Evolutionary conservation across 1,140 invertebrate genomes (phyloP), one percentile per base, ranked within the genome.

Genomic region (Drosophila orosa): DNA sequence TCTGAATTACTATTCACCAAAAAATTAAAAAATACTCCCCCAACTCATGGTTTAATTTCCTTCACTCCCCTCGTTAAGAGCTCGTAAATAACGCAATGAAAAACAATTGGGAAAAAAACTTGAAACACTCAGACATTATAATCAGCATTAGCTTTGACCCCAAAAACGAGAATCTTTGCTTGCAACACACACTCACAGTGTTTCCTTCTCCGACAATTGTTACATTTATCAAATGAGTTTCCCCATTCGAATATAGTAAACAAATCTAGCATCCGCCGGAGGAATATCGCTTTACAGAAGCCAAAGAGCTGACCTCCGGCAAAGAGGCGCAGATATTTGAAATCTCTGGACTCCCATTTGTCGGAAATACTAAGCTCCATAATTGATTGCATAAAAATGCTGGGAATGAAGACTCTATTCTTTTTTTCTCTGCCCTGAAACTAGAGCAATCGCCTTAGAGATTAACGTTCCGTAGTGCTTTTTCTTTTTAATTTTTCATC

Each of bases 121-220:
- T 13, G 3, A 13, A 44, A 50, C 44, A 54, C 12, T 10, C 13
- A 37, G n/a, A 42, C 33, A 78, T 61, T 65, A 72, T 50, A 75
- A 65, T 81, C 69, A 67, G 50, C 78, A 82, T 86, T 79, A 76
- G 78, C 79, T 82, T 83, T 87, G 83, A 82, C 79, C 83, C 65
- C 66, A 86, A 87, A 87, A 87, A 50, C 3, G 29, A 52, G 57
- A n/a, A 59, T 42, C 29, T 33, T 44, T 19, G 48, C 75, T 86
- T 86, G 83, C 83, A 68, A 82, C 82, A 86, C 65, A 62, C 61
- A 45, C 61, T 63, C 33, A 13, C 7, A 25, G 3, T 13, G 17
- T 17, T 55, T 39, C 69, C 50, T 65, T 19, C 25, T n/a, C 3
- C 15, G 25, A 13, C 65, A 69, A 79, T 87, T 79, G 79, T 58